These are phyloP conservation scores for Aythya baeri DNA, from an alignment of 2,113 vertebrate species.

Conservation along the genomic window DNA sequence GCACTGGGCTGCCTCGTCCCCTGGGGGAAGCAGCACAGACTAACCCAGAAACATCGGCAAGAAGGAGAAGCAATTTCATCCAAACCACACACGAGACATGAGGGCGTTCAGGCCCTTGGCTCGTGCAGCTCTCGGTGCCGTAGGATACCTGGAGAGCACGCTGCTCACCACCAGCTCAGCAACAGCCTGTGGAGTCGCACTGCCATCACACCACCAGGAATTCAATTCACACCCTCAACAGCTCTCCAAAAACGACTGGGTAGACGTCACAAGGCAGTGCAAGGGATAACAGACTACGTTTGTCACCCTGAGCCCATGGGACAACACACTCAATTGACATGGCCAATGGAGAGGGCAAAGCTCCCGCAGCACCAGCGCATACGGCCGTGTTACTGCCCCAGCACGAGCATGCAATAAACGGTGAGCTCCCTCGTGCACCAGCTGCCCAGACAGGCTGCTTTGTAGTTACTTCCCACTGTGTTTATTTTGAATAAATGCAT, in stretches of 20 bases:
- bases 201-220: rapidly evolving
- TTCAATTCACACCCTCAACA: not conserved
- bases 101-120: not conserved
- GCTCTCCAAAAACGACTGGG: not conserved
- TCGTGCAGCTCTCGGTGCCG: not conserved
- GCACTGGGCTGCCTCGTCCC: not conserved
- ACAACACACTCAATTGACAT: rapidly evolving
- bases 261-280: not conserved
- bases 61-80: not conserved
- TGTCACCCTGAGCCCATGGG: rapidly evolving
- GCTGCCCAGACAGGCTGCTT: not conserved
- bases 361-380: not conserved
- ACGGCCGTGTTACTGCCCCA: not conserved
- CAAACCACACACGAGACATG: rapidly evolving
- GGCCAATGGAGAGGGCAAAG: not conserved
- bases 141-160: not conserved
- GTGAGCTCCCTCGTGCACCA: not conserved
- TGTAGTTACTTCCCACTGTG: not conserved
- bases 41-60: not conserved
- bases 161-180: rapidly evolving
- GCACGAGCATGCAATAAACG: rapidly evolving
- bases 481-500: slow-evolving; percentile 33
- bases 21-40: not conserved
- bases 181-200: too few relatives aligned
- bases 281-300: not conserved